Evolutionary conservation across 1,140 invertebrate species (phyloP), one percentile per base, ranked within the genome.

Genomic region (Nymphalis io): DNA sequence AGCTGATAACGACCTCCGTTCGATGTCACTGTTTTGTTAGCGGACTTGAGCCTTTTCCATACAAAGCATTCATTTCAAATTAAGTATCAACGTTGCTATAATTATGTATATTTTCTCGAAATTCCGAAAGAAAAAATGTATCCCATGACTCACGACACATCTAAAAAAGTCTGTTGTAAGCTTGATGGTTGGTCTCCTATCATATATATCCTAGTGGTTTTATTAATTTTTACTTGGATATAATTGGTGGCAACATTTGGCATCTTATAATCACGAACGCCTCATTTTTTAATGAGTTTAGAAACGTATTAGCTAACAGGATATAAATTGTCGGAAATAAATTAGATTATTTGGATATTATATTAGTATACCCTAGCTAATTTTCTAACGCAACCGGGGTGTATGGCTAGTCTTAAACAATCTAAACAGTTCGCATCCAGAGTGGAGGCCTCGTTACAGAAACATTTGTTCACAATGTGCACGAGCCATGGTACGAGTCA

Each of bases 1-100:
- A 74, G 62, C 70, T 79, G 82, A 84, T 84, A 84, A 84, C 76
- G 58, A 58, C 66, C 74, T 60, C 66, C 48, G 64, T 69, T 74
- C 70, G 51, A n/a, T 75, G 51, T 62, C 67, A 68, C 72, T 82
- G 79, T 82, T 73, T 63, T 39, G 46, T 63, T 51, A 63, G 27
- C 46, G 39, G 51, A 63, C 39, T 21, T 44, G 5, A 33, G 40
- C 21, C 48, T 10, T 11, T 21, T 53, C 48, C 13, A 21, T 11
- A 21, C 48, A 13, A 53, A 18, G 18, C 8, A 21, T 53, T 48
- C 8, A 11, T 42, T 15, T 13, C 15, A 42, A 42, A 42, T 42
- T 42, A 46, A n/a, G 5, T 15, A 46, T 46, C 10, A 20, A 51
- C 18, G n/a, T 11, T 11, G 11, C 20, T 21, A 20, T 20, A 51